Percentiles rank a stretch among this genome's conserved stretches.
Conservation (phyloP, 2,888 invertebrate species). For the Smittia aterrima region DNA sequence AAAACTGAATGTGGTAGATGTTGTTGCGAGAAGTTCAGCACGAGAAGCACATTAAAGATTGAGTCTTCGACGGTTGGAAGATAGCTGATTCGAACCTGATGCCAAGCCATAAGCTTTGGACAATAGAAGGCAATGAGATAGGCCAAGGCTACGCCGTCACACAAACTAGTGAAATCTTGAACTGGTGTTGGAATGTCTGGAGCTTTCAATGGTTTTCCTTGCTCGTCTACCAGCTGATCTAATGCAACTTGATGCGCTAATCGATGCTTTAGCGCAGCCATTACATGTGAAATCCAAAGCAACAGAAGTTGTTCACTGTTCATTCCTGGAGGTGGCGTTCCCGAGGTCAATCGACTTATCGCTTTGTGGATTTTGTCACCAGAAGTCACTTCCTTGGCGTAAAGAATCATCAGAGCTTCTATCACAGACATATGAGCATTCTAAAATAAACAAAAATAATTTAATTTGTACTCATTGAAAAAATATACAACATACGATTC, state of each 20-base stretch:
- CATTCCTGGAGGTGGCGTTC: background rate
- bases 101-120: constrained; percentile 72
- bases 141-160: constrained; percentile 87
- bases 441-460: constrained; percentile 58
- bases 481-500: constrained; percentile 67
- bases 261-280: constrained; percentile 68
- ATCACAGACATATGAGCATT: constrained; percentile 93
- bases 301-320: constrained; percentile 56
- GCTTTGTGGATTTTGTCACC: constrained; percentile 83
- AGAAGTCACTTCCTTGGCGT: constrained; percentile 88
- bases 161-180: constrained; percentile 80
- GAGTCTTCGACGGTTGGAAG: constrained; percentile 65
- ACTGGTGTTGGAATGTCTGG: constrained; percentile 64
- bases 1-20: constrained; percentile 85
- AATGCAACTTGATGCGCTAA: constrained; percentile 56
- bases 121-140: constrained; percentile 89
- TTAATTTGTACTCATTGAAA: background rate
- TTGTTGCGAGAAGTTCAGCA: constrained; percentile 81
- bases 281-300: constrained; percentile 86
- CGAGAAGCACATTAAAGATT: constrained; percentile 84
- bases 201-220: background rate
- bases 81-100: constrained; percentile 60
- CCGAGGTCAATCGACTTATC: constrained; percentile 58
- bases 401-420: constrained; percentile 91
- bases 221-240: constrained; percentile 43